Evolutionary conservation across 1,140 invertebrate species (phyloP).

Genomic region (Ceratina japonica): DNA sequence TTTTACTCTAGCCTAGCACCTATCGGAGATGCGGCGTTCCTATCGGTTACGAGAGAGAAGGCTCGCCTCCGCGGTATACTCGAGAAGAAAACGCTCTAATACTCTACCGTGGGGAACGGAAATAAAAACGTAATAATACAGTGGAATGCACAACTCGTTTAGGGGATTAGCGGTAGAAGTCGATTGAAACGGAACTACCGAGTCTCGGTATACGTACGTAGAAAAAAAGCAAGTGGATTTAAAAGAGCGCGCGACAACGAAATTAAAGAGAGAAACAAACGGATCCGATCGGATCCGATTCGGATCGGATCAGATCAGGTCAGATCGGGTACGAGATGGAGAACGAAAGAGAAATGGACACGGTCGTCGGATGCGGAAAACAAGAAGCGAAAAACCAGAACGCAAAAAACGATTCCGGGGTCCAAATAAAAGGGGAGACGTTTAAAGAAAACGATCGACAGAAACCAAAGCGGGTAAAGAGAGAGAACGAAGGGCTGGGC

Average conservation of each 20-base stretch:
- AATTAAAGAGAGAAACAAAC: not conserved
- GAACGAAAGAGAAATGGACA: not conserved
- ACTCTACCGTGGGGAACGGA: not conserved
- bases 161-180: not conserved
- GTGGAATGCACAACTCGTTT: not conserved
- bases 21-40: not conserved
- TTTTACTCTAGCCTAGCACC: not conserved
- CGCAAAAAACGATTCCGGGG: not conserved
- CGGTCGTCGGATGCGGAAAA: not conserved
- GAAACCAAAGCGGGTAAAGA: not conserved
- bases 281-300: too few relatives aligned
- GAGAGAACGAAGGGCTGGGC: not conserved
- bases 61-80: not conserved
- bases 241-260: conserved; percentile 10
- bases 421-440: not conserved
- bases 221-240: not conserved
- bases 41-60: not conserved
- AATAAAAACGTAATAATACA: not conserved
- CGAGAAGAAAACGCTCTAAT: too few relatives aligned
- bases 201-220: not conserved
- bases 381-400: not conserved
- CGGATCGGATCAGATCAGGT: too few relatives aligned
- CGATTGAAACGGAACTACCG: conserved; percentile 5
- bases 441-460: not conserved
- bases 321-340: not conserved